Conservation (phyloP, 2,888 invertebrate genomes). For the Amblyteles armatorius region DNA sequence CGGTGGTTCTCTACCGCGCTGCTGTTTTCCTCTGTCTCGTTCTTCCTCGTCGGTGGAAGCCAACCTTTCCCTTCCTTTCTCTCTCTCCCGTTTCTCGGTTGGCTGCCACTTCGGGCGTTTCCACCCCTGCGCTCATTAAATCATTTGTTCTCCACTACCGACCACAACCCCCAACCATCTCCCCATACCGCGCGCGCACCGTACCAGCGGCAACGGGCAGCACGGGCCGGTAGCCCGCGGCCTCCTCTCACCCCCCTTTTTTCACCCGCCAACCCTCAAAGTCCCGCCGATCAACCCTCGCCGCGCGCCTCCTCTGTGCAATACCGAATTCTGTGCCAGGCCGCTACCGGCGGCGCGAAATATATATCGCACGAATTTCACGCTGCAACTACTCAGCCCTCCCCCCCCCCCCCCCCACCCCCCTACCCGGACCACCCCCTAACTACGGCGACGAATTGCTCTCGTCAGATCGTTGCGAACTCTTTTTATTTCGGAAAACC, state of each 20-base stretch:
- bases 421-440: not conserved
- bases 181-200: conserved; percentile 27
- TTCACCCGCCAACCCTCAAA: conserved; percentile 5
- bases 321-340: conserved; percentile 37
- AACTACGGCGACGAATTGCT: conserved; percentile 39
- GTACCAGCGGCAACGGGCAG: conserved; percentile 64
- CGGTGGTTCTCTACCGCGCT: conserved; percentile 11
- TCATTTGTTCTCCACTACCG: conserved; percentile 78
- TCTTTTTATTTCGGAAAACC: conserved; percentile 26
- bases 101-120: conserved; percentile 78
- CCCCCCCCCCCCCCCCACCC: too few species aligned
- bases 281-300: conserved; percentile 47
- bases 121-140: conserved; percentile 80
- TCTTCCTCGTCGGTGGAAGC: conserved; percentile 13
- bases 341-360: conserved; percentile 42
- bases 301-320: conserved; percentile 19
- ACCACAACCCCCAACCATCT: conserved; percentile 54
- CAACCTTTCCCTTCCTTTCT: conserved; percentile 45
- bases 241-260: conserved; percentile 49
- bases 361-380: conserved; percentile 61
- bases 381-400: conserved; percentile 12
- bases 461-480: conserved; percentile 51
- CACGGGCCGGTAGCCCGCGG: conserved; percentile 43
- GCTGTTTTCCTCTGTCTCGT: conserved; percentile 29
- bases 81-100: conserved; percentile 74